Conservation (phyloP, 2,797 vertebrate genomes). For the Coccyzus lansbergi region DNA sequence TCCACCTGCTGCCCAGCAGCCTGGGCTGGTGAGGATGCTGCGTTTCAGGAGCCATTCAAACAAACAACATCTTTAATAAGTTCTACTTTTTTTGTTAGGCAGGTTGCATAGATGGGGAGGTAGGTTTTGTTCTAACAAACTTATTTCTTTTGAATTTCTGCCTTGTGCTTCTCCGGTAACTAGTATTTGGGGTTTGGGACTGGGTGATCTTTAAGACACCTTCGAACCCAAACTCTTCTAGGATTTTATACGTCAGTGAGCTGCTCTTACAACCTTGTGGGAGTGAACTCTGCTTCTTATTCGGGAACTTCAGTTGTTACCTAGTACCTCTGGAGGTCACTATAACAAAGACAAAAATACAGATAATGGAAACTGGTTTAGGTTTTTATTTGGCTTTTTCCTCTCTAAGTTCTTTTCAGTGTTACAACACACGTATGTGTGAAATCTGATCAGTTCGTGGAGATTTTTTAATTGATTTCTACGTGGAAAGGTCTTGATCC, state of each 20-base stretch:
- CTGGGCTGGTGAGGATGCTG: accelerated
- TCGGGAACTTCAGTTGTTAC: conserved; percentile 47
- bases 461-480: background rate
- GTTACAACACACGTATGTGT: accelerated
- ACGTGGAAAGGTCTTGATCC: background rate
- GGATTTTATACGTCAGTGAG: background rate
- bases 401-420: background rate
- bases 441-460: background rate
- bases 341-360: conserved; percentile 64
- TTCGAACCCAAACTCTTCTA: no score
- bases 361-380: background rate
- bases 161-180: background rate
- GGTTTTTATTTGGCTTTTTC: background rate
- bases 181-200: background rate
- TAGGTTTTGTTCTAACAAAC: background rate
- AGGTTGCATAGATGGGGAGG: background rate
- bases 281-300: background rate
- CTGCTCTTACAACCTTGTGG: accelerated
- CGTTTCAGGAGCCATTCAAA: background rate
- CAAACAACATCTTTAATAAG: background rate
- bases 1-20: background rate
- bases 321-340: conserved; percentile 71
- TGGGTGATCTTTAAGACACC: no score
- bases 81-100: background rate
- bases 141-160: background rate